Evolutionary conservation across 2,797 vertebrate species (phyloP), one percentile per base, ranked within the genome.

Genomic region (Champsocephalus esox): DNA sequence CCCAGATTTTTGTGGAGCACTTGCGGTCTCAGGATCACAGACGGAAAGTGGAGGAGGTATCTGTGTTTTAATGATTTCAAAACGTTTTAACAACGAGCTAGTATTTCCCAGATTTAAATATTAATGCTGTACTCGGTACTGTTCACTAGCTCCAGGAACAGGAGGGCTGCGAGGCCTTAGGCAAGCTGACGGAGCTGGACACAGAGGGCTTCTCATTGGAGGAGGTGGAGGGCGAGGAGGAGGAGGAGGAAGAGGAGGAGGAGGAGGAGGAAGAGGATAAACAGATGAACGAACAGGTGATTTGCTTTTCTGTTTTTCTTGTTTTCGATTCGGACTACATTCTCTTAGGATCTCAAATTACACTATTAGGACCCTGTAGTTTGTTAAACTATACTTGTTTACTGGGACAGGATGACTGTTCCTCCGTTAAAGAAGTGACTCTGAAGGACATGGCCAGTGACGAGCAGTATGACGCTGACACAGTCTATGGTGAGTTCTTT

Each of bases 1-100:
- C 97, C 2, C 95, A 96, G 90, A 96, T 96, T 70, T 99, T 99
- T 59, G 94, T 99, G 86, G 96, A 97, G 78, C 98, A 99, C 49
- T 94, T 99, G 92, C 97, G 98, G 89, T 96, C 96, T 12, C 89
- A 92, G 61, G 97, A 96, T 63, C 98, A 99, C 90, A 96, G 96
- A 75, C 96, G 96, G 79, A 95, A 94, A 82, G 93, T 96, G 74
- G 94, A 96, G 85, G 95, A 96, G 95, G 96, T 97, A 89, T 59
- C 50, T 9, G 13, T 21, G 3, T 69, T 24, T 24, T 65, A 12
- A 12, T n/a, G 9, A 21, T 56, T 44, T 63, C 19, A 75, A 6
- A 28, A 28, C 9, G 9, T 61, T 56, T 10, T 43, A 43, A 21
- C 3, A 48, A 43, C 48, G 43, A 46, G 12, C 13, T 59, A 34